phyloP scores from a whole-genome alignment of 2,888 invertebrate species.

The Macroteleia sp. region DNA sequence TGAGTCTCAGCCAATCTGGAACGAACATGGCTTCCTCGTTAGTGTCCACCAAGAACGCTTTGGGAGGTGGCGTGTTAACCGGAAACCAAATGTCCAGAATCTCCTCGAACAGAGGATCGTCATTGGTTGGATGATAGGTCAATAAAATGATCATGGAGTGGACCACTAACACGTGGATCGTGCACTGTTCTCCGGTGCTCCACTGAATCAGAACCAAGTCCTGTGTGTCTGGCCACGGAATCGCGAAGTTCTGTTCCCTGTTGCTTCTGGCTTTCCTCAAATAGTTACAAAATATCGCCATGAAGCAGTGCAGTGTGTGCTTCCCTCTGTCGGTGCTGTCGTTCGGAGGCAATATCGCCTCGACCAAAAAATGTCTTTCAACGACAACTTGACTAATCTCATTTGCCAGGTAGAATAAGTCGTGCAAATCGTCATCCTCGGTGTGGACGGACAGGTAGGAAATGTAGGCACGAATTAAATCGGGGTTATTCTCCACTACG shows the following conservation, averaged over 20 bases:
- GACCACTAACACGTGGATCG: conserved; percentile 91
- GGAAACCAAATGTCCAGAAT: conserved; percentile 96
- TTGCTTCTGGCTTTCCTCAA: conserved; percentile 89
- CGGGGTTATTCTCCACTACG: conserved; percentile 94
- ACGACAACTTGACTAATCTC: conserved; percentile 96
- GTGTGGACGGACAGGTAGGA: conserved; percentile 92
- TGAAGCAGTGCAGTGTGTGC: conserved; percentile 89
- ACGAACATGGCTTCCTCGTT: conserved; percentile 92
- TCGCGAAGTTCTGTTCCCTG: conserved; percentile 85
- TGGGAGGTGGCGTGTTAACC: conserved; percentile 88
- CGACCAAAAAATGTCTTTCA: conserved; percentile 94
- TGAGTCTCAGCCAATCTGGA: conserved; percentile 96
- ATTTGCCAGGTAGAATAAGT: conserved; percentile 88
- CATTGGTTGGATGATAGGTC: conserved; percentile 87
- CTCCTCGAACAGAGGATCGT: conserved; percentile 84
- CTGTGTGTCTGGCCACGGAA: conserved; percentile 88
- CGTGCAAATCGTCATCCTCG: conserved; percentile 87
- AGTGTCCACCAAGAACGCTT: conserved; percentile 91
- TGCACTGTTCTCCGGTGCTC: conserved; percentile 89
- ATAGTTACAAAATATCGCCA: conserved; percentile 90
- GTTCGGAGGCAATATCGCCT: conserved; percentile 89
- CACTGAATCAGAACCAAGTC: conserved; percentile 92
- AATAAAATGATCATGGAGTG: conserved; percentile 93
- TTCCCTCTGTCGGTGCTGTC: conserved; percentile 81
- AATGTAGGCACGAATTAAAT: conserved; percentile 92